phyloP scores from a whole-genome alignment of 2,113 vertebrate species.

The Dicerorhinus sumatrensis region DNA sequence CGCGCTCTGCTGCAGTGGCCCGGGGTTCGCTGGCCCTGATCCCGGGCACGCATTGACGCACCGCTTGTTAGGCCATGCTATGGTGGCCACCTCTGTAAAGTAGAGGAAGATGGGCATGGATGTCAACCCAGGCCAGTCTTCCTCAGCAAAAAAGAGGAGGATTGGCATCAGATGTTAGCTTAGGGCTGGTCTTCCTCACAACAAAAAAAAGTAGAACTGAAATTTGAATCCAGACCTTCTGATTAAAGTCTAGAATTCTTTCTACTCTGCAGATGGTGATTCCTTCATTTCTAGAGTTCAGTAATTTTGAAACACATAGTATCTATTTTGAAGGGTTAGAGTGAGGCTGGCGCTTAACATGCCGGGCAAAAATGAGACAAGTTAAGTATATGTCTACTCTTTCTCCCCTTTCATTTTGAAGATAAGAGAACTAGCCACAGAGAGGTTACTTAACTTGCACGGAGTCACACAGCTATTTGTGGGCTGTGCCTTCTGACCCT shows the following conservation, averaged over 20 bases:
- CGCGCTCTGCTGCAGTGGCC: no score
- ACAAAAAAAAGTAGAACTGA: not conserved
- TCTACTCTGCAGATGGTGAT: not conserved
- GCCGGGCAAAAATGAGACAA: not conserved
- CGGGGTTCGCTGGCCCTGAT: no score
- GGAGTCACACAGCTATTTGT: not conserved
- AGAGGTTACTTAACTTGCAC: not conserved
- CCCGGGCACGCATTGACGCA: no score
- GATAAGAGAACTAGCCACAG: not conserved
- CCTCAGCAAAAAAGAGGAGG: no score
- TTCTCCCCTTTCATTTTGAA: not conserved
- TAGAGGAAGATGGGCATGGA: no score
- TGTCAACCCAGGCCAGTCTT: no score
- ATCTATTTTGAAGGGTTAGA: not conserved
- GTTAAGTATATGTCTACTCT: not conserved
- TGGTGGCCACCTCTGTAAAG: no score
- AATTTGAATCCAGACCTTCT: constrained; percentile 37
- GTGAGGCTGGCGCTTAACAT: not conserved
- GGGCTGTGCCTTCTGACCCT: not conserved
- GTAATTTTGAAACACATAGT: not conserved
- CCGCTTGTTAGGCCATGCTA: no score
- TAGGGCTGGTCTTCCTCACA: no score
- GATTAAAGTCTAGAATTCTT: not conserved
- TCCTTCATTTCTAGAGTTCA: not conserved
- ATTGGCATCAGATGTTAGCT: no score